Percentiles rank a stretch among this genome's conserved stretches.
Evolutionary conservation across 2,888 invertebrate species (phyloP).

Genomic region (Drosophila paranaensis): DNA sequence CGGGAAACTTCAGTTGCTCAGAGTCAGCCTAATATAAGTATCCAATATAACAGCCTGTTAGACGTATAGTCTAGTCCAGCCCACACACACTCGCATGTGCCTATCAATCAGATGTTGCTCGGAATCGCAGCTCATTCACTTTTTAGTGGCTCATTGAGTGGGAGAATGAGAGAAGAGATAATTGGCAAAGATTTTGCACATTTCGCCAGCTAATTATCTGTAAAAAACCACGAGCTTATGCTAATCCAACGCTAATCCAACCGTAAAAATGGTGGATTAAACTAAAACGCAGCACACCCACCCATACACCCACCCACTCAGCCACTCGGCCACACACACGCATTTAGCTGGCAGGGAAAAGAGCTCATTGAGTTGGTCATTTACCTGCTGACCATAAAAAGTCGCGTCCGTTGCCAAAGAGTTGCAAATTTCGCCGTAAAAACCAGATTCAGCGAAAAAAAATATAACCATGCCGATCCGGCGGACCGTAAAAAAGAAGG

Average conservation of each 20-base stretch:
- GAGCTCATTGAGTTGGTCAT: slow-evolving; percentile 36
- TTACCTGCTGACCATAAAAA: slow-evolving; percentile 71
- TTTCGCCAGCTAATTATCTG: slow-evolving; percentile 23
- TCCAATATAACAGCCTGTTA: background rate
- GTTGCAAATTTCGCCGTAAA: slow-evolving; percentile 72
- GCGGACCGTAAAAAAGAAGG: slow-evolving; percentile 3
- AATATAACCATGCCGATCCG: slow-evolving; percentile 10
- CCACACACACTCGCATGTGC: background rate
- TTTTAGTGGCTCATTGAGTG: slow-evolving; percentile 45
- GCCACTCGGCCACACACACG: background rate
- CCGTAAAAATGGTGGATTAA: slow-evolving; percentile 77
- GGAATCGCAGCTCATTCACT: slow-evolving; percentile 45
- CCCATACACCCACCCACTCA: too few species aligned
- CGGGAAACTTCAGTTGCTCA: background rate
- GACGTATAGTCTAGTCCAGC: background rate
- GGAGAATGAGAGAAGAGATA: background rate
- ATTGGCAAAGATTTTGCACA: background rate
- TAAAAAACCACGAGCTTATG: slow-evolving; percentile 71
- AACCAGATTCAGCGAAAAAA: slow-evolving; percentile 67
- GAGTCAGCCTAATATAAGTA: too few species aligned
- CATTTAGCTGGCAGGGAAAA: slow-evolving; percentile 1
- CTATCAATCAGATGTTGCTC: background rate
- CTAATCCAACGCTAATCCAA: slow-evolving; percentile 75
- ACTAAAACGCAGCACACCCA: slow-evolving; percentile 46
- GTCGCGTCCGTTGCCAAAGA: slow-evolving; percentile 60